phyloP scores from a whole-genome alignment of 1,140 invertebrate species.

The Linepithema humile region DNA sequence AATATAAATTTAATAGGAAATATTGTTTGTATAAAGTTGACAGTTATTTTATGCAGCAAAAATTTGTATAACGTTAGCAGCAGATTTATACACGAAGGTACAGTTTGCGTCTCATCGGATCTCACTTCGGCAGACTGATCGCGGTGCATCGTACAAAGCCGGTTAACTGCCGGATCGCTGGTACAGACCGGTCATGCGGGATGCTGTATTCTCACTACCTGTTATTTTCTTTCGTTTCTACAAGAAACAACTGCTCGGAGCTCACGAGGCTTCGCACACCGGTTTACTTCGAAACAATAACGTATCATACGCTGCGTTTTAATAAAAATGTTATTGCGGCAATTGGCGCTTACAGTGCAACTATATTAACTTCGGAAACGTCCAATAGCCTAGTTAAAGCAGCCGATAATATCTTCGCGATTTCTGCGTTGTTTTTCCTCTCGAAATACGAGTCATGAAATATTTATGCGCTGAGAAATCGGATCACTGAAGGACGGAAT shows the following conservation, averaged over 20 bases:
- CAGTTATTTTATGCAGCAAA: not conserved
- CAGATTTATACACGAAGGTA: not conserved
- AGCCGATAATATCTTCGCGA: not conserved
- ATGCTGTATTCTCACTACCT: conserved; percentile 76
- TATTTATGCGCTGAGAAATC: not conserved
- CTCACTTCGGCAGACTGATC: conserved; percentile 39
- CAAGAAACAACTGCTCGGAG: conserved; percentile 51
- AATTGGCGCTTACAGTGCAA: conserved; percentile 31
- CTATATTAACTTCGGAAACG: not conserved
- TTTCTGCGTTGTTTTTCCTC: not conserved
- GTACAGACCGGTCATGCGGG: conserved; percentile 70
- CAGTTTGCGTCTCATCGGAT: conserved; percentile 16
- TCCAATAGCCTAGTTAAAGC: not conserved
- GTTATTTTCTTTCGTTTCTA: conserved; percentile 72
- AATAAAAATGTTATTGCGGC: conserved; percentile 33
- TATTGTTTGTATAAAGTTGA: not conserved
- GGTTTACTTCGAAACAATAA: conserved; percentile 46
- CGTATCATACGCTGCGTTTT: conserved; percentile 49
- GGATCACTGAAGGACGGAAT: not conserved
- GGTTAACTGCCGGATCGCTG: conserved; percentile 52
- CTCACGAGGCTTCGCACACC: conserved; percentile 9
- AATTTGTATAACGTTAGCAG: not conserved
- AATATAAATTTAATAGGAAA: not conserved
- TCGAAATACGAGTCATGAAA: not conserved
- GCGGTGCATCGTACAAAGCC: conserved; percentile 36